Conservation (phyloP, 2,113 vertebrate genomes). For the Phalacrocorax brasilianus region DNA sequence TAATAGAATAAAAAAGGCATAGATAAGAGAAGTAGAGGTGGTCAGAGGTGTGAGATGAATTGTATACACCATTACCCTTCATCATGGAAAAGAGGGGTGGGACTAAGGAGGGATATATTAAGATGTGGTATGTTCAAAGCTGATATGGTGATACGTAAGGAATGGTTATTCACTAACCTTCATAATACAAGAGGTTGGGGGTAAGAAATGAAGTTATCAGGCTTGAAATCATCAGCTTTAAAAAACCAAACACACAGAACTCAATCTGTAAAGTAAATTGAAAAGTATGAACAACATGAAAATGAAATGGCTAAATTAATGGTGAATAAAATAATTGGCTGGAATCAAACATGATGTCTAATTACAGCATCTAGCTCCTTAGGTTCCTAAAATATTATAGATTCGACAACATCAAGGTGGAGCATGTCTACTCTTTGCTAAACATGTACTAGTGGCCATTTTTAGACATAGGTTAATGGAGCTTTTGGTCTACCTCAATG, state of each 20-base stretch:
- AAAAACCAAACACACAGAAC: not conserved
- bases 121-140: not conserved
- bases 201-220: not conserved
- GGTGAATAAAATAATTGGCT: not conserved
- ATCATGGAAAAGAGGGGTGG: not conserved
- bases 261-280: not conserved
- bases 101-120: not conserved
- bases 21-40: not conserved
- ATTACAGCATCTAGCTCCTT: not conserved
- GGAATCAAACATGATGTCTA: not conserved
- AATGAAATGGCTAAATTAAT: not conserved
- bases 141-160: fast-evolving
- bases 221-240: not conserved
- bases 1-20: not conserved
- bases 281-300: not conserved
- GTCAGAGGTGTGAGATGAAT: not conserved
- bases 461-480: not conserved
- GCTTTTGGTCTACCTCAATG: not conserved
- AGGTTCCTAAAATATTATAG: not conserved
- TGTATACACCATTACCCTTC: not conserved
- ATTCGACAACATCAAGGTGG: not conserved
- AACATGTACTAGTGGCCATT: not conserved
- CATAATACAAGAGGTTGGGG: not conserved
- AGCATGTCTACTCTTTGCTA: not conserved
- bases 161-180: not conserved